Evolutionary conservation across 2,888 invertebrate genomes (phyloP).

Genomic region (Agriopis leucophaearia): DNA sequence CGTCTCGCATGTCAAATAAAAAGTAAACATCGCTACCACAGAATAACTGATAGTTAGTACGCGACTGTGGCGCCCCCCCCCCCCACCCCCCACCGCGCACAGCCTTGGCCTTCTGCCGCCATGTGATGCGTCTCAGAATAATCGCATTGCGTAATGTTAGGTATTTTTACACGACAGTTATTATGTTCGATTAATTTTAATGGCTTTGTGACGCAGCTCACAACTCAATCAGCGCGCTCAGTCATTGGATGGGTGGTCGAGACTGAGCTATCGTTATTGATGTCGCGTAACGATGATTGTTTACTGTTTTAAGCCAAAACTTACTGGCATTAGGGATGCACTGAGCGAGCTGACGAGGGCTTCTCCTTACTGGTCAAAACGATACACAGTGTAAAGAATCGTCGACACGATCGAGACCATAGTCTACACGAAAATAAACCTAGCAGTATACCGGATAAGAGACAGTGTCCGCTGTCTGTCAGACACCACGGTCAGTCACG

Average conservation of each 20-base stretch:
- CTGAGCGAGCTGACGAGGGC: too few relatives aligned
- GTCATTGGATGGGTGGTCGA: too few relatives aligned
- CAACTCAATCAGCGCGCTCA: background rate
- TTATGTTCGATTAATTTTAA: constrained; percentile 32
- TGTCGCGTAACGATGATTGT: too few relatives aligned
- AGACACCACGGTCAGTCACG: constrained; percentile 4
- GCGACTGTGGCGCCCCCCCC: constrained; percentile 39
- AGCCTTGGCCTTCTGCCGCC: constrained; percentile 67
- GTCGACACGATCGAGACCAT: too few relatives aligned
- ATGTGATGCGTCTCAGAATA: constrained; percentile 32
- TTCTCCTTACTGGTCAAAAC: too few relatives aligned
- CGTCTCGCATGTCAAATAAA: constrained; percentile 24
- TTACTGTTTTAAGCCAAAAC: too few relatives aligned
- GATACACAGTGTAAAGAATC: too few relatives aligned
- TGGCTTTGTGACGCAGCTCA: constrained; percentile 1
- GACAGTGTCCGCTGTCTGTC: background rate
- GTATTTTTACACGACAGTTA: constrained; percentile 36
- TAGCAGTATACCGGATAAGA: background rate
- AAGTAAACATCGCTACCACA: constrained; percentile 36
- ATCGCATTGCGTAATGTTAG: constrained; percentile 34
- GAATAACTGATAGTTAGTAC: background rate
- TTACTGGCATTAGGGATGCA: too few relatives aligned
- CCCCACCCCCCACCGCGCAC: constrained; percentile 46
- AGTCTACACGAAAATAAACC: background rate
- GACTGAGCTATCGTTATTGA: too few relatives aligned